These are phyloP conservation scores for Steinernema feltiae DNA, from an alignment of 1,140 invertebrate genomes.

Conservation along the genomic window DNA sequence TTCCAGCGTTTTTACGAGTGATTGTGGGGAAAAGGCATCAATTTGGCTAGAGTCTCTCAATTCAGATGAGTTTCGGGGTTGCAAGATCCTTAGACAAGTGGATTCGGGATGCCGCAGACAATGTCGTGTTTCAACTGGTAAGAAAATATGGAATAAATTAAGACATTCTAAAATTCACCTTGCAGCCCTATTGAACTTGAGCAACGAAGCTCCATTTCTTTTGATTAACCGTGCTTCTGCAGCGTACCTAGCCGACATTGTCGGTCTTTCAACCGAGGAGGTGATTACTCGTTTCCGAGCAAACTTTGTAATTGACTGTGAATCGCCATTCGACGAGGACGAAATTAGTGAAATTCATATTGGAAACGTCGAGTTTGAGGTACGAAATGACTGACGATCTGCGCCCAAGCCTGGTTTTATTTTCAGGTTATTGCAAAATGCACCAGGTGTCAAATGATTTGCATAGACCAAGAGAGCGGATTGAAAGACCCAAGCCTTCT, in stretches of 20 bases:
- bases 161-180: constrained; percentile 55
- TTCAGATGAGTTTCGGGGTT: constrained; percentile 64
- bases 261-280: constrained; percentile 60
- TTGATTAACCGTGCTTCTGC: constrained; percentile 73
- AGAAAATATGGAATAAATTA: constrained; percentile 11
- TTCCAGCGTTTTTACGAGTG: constrained; percentile 70
- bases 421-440: constrained; percentile 70
- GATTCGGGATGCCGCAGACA: background rate
- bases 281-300: constrained; percentile 63
- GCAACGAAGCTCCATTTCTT: constrained; percentile 81
- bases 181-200: constrained; percentile 65
- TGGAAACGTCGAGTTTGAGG: constrained; percentile 67
- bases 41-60: constrained; percentile 69
- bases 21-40: constrained; percentile 74
- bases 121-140: constrained; percentile 17
- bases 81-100: constrained; percentile 19
- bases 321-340: constrained; percentile 69
- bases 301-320: constrained; percentile 63
- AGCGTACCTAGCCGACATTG: constrained; percentile 65
- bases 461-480: constrained; percentile 77
- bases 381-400: constrained; percentile 54
- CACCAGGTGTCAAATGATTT: constrained; percentile 85
- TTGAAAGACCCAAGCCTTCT: constrained; percentile 75
- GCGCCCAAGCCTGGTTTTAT: background rate
- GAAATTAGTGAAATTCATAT: constrained; percentile 69